Conservation (phyloP, 35 echinoderm and acorn worm species). For the Heliocidaris erythrogramma region DNA sequence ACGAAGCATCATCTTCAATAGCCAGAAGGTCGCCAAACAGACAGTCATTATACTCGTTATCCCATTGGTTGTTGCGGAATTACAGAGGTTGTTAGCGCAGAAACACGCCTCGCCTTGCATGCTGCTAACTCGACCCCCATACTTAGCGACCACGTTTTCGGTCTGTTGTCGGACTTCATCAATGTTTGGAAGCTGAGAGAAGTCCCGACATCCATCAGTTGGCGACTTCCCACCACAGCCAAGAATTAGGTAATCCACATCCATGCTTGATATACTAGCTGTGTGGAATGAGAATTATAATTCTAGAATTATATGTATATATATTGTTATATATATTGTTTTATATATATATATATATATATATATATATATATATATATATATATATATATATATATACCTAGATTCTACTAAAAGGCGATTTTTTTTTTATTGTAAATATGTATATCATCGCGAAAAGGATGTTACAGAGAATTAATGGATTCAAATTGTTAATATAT, state of each 20-base stretch:
- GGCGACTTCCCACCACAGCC: neutral
- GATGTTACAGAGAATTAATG: too few species aligned
- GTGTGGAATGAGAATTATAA: neutral
- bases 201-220: neutral
- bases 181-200: neutral
- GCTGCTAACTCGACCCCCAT: constrained; percentile 12
- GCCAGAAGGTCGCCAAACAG: neutral
- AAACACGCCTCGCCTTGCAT: constrained; percentile 21
- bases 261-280: constrained; percentile 24
- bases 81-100: neutral
- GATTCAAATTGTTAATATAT: too few species aligned
- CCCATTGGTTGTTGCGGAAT: neutral
- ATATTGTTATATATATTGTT: neutral
- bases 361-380: too few species aligned
- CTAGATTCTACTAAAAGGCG: too few species aligned
- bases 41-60: neutral
- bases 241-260: neutral
- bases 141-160: neutral
- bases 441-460: too few species aligned
- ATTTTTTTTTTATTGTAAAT: too few species aligned
- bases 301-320: neutral
- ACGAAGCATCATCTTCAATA: neutral
- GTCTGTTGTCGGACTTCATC: neutral
- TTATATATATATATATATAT: too few species aligned
- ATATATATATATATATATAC: too few species aligned